Evolutionary conservation across 2,797 vertebrate genomes (phyloP).

Genomic region (Xiphophorus birchmanni): DNA sequence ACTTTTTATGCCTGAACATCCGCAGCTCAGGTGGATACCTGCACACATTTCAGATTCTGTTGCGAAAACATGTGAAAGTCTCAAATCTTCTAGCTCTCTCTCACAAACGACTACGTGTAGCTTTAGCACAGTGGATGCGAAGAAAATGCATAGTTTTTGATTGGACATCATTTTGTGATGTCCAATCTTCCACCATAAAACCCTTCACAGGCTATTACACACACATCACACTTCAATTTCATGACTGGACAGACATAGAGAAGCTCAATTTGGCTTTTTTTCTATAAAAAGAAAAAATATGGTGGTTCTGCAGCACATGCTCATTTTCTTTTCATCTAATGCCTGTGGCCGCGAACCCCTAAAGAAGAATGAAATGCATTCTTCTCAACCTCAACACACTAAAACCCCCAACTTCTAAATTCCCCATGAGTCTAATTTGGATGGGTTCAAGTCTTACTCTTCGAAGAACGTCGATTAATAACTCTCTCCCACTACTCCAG

Average conservation of each 20-base stretch:
- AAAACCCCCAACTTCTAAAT: conserved; percentile 47
- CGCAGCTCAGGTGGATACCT: not conserved
- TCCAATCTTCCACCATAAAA: not conserved
- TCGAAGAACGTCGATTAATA: conserved; percentile 52
- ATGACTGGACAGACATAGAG: not conserved
- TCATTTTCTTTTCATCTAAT: conserved; percentile 49
- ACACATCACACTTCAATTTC: not conserved
- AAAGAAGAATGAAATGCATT: conserved; percentile 39
- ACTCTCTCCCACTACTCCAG: conserved; percentile 4
- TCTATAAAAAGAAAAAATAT: not conserved
- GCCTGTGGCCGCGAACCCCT: conserved; percentile 39
- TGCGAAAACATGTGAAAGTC: not conserved
- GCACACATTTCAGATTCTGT: too few relatives aligned
- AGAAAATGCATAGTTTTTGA: not conserved
- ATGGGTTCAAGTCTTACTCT: conserved; percentile 41
- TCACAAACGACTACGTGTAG: too few relatives aligned
- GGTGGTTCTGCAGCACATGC: conserved; percentile 44
- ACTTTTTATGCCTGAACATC: not conserved
- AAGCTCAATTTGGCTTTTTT: not conserved
- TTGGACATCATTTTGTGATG: too few relatives aligned
- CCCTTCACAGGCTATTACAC: not conserved
- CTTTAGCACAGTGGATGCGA: not conserved
- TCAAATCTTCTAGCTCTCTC: too few relatives aligned
- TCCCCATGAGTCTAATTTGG: conserved; percentile 53
- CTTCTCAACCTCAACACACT: conserved; percentile 43